Evolutionary conservation across 2,113 vertebrate genomes (phyloP).

Genomic region (Hyperopisus bebe): DNA sequence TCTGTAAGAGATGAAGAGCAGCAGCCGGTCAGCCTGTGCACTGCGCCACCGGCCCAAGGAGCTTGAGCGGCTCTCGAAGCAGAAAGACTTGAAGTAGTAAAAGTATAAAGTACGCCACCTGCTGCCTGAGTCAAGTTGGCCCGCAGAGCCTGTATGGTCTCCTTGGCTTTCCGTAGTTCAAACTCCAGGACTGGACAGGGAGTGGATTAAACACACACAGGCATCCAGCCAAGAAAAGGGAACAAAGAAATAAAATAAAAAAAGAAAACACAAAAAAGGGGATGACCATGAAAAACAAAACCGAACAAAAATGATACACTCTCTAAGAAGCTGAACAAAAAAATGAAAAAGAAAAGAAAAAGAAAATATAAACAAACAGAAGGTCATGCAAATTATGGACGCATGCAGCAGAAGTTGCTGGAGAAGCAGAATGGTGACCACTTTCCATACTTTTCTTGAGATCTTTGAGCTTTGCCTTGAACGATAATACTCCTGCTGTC

Average conservation of each 20-base stretch:
- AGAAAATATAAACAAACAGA: slow-evolving; percentile 28
- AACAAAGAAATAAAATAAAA: slow-evolving; percentile 65
- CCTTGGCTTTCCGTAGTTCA: slow-evolving; percentile 99
- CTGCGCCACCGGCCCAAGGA: slow-evolving; percentile 15
- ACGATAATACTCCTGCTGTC: slow-evolving; percentile 73
- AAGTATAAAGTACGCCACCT: slow-evolving; percentile 98
- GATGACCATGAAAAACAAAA: slow-evolving; percentile 84
- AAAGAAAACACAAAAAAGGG: slow-evolving; percentile 47
- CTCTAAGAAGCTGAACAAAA: slow-evolving; percentile 75
- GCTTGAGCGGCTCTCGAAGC: slow-evolving; percentile 46
- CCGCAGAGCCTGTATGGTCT: slow-evolving; percentile 99
- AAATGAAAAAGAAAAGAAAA: slow-evolving; percentile 33
- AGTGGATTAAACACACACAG: slow-evolving; percentile 91
- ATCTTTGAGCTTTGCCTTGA: not conserved
- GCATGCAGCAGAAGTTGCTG: slow-evolving; percentile 97
- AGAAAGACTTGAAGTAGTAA: slow-evolving; percentile 62
- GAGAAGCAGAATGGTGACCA: slow-evolving; percentile 72
- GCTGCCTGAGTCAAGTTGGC: slow-evolving; percentile 99
- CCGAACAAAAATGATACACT: slow-evolving; percentile 78
- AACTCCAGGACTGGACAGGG: slow-evolving; percentile 99
- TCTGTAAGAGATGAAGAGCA: slow-evolving; percentile 59
- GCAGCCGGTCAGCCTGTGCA: not conserved
- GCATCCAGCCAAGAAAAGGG: slow-evolving; percentile 96
- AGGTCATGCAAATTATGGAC: slow-evolving; percentile 74
- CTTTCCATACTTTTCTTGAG: slow-evolving; percentile 42